Evolutionary conservation across 30 jellyfish, hydroid and myxozoan genomes (phyloP).

Genomic region (Cassiopea xamachana): DNA sequence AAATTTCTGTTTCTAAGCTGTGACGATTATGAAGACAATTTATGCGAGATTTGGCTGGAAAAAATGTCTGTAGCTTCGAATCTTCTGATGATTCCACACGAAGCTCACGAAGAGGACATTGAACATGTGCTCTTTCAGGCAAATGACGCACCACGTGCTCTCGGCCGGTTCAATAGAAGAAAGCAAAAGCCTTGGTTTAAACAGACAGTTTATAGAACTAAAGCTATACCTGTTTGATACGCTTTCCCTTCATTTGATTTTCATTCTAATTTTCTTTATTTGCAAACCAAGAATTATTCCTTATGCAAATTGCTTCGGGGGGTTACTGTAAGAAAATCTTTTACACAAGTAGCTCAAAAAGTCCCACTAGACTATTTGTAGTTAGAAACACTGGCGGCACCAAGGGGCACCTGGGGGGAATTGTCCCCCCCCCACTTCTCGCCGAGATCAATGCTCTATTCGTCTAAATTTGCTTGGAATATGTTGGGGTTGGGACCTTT

Average conservation of each 20-base stretch:
- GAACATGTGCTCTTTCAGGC: background rate
- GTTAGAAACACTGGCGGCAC: too few species aligned
- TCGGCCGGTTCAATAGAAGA: conserved; percentile 38
- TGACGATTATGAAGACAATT: background rate
- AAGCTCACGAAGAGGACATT: background rate
- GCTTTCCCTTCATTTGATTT: background rate
- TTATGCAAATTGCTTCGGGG: too few species aligned
- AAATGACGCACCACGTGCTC: conserved; percentile 54
- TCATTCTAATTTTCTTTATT: background rate
- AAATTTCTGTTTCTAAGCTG: background rate
- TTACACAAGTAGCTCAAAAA: too few species aligned
- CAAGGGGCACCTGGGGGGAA: too few species aligned
- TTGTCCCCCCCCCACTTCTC: too few species aligned
- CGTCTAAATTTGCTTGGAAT: too few species aligned
- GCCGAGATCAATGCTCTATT: too few species aligned
- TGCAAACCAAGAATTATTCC: too few species aligned
- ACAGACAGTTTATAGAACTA: conserved; percentile 25
- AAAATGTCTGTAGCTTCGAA: conserved; percentile 2
- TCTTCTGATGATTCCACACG: conserved; percentile 19
- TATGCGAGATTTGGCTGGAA: conserved; percentile 23
- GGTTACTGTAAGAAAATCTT: too few species aligned
- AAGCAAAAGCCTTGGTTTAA: background rate
- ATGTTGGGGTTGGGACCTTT: too few species aligned
- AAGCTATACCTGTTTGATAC: conserved; percentile 16
- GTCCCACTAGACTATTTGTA: too few species aligned